Evolutionary conservation across 1,140 invertebrate genomes (phyloP), one percentile per base, ranked within the genome.

Genomic region (Caenorhabditis brenneri): DNA sequence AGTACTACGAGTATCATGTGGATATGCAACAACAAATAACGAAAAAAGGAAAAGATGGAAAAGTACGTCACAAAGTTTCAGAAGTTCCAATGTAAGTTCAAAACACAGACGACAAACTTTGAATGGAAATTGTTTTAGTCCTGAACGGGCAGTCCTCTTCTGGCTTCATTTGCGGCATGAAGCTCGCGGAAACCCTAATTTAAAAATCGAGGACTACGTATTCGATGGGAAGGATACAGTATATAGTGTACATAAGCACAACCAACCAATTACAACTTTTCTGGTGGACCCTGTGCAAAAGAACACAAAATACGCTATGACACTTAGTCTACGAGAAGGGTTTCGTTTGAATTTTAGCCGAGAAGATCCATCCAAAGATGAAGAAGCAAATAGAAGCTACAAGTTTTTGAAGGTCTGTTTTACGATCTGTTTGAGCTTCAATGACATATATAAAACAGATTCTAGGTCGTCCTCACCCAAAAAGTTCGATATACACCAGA

Each of bases 361-460:
- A 74, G 65, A 74, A 24, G 36, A 74, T 46, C 65, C 65, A 29
- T 1, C 22, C 7, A 74, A 46, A 42, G 65, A 39, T 24, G 65
- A 74, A 27, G 36, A 46, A 46, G 65, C 65, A 2, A 74, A 74
- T 24, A 31, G 65, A 31, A 74, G 65, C n/a, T 74, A 46, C 36
- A 74, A 74, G 15, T 74, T 74, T 31, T 24, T 74, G 22, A 74
- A 74, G 36, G 65, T 74, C 33, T 42, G 5, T 74, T n/a, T n/a
- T n/a, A n/a, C 15, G 24, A 0, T 2, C 10, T 3, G 2, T 19
- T 0, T 9, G 5, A 24, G 46, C 10, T 24, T 24, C 3, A 42
- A 27, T 3, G 10, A 42, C 12, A 46, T 19, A 42, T 10, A 46
- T 55, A 2, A 24, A 39, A 24, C 10, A 74, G 36, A 12, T 74